Conservation (phyloP, 2,888 invertebrate genomes). For the Agrochola lychnidis region DNA sequence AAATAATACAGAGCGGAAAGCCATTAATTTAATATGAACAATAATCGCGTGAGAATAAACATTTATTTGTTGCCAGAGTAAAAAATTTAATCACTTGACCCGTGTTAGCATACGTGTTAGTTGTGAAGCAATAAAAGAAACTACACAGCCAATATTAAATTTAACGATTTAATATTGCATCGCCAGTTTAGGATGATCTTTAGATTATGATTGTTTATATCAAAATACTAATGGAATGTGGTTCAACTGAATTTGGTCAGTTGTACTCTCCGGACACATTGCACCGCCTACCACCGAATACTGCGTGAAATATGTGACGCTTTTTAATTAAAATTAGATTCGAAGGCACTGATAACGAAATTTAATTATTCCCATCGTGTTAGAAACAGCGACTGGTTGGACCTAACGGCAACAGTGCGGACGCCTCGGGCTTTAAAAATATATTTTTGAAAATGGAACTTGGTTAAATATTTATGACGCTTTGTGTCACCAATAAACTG, state of each 20-base stretch:
- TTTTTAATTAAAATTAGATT: constrained; percentile 90
- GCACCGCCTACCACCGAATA: constrained; percentile 89
- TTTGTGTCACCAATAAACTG: constrained; percentile 59
- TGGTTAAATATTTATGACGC: constrained; percentile 62
- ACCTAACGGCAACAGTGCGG: constrained; percentile 74
- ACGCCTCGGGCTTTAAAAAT: constrained; percentile 57
- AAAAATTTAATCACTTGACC: constrained; percentile 84
- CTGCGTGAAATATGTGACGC: constrained; percentile 89
- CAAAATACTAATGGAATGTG: constrained; percentile 67
- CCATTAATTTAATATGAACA: constrained; percentile 82
- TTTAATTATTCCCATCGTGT: constrained; percentile 84
- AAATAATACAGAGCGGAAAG: constrained; percentile 76
- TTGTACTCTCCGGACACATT: constrained; percentile 77
- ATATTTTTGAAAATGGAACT: constrained; percentile 65
- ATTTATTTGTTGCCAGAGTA: constrained; percentile 82
- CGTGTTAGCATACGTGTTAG: constrained; percentile 85
- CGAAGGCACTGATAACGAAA: constrained; percentile 85
- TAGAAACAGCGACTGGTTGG: constrained; percentile 78
- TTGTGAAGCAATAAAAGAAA: constrained; percentile 89
- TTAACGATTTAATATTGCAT: constrained; percentile 89
- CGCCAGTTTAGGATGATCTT: constrained; percentile 78
- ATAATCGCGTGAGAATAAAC: constrained; percentile 88
- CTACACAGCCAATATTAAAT: constrained; percentile 88
- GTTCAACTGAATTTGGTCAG: constrained; percentile 78
- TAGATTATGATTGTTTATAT: constrained; percentile 66